A percentile compares a stretch with the other conserved stretches of the same genome.
phyloP scores from a whole-genome alignment of 2,797 vertebrate genomes.

The Phalanger gymnotis region DNA sequence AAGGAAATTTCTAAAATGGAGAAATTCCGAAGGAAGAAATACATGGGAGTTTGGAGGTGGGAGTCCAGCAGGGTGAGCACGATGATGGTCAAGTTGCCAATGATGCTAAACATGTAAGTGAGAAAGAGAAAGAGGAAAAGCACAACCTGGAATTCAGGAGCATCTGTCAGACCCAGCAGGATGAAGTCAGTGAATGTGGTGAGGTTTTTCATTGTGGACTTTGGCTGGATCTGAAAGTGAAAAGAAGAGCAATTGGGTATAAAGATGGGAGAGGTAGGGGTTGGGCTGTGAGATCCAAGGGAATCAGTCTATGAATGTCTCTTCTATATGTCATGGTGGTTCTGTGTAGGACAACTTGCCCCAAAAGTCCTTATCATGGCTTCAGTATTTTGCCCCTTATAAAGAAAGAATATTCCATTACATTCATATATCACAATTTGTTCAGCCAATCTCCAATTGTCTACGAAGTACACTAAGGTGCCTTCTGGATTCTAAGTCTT shows the following conservation, averaged over 20 bases:
- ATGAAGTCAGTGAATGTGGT: conserved; percentile 18
- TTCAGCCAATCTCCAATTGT: too few species aligned
- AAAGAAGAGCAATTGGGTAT: not conserved
- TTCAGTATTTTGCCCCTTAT: too few species aligned
- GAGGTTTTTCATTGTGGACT: conserved; percentile 7
- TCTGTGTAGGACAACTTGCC: too few species aligned
- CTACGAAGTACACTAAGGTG: too few species aligned
- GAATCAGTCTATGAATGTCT: not conserved
- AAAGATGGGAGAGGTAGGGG: not conserved
- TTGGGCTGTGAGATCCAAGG: not conserved
- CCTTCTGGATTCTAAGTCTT: too few species aligned
- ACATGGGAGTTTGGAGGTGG: conserved; percentile 61
- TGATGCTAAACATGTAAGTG: conserved; percentile 18
- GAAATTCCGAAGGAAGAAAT: conserved; percentile 59
- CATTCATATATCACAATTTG: too few species aligned
- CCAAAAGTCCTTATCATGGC: too few species aligned
- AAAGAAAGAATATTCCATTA: too few species aligned
- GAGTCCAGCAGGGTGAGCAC: conserved; percentile 34
- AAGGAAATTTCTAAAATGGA: conserved; percentile 60
- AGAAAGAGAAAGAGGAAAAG: conserved; percentile 48
- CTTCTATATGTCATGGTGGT: not conserved
- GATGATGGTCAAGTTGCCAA: conserved; percentile 49
- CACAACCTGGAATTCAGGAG: not conserved
- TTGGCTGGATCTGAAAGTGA: conserved; percentile 3
- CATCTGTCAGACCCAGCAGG: conserved; percentile 9